phyloP scores from a whole-genome alignment of 2,888 invertebrate species.

The Tubiluchus corallicola region DNA sequence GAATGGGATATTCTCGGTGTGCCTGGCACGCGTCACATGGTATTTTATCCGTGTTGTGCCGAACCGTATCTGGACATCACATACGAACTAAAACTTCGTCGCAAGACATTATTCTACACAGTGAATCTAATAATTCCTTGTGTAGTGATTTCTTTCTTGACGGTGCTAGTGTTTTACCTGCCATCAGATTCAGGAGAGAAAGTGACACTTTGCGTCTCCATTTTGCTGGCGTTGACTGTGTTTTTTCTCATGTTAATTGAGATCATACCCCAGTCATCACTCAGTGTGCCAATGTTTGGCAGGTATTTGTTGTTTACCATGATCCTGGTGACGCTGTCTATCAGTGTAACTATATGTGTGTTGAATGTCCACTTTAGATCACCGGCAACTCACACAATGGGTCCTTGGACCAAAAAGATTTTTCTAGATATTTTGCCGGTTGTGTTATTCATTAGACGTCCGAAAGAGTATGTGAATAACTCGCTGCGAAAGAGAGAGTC shows the following conservation, averaged over 20 bases:
- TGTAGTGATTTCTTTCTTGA: conserved; percentile 19
- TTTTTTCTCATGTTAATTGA: conserved; percentile 77
- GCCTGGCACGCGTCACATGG: no score
- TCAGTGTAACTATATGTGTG: conserved; percentile 75
- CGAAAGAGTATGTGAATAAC: no score
- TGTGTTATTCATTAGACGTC: no score
- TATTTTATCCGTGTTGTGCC: conserved; percentile 88
- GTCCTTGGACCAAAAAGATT: no score
- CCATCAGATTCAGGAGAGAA: no score
- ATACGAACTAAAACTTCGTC: conserved; percentile 60
- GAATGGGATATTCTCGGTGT: no score
- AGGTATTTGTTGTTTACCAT: conserved; percentile 83
- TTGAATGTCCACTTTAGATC: conserved; percentile 70
- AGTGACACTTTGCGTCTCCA: conserved; percentile 49
- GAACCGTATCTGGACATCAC: conserved; percentile 90
- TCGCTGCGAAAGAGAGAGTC: no score
- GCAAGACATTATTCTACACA: conserved; percentile 23
- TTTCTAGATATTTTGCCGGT: no score
- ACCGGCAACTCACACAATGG: conserved; percentile 84
- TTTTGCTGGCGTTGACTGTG: conserved; percentile 80
- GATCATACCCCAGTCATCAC: conserved; percentile 52
- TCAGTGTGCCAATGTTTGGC: conserved; percentile 52
- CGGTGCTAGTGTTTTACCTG: conserved; percentile 22
- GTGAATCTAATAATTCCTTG: conserved; percentile 22
- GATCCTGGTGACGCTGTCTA: conserved; percentile 71